These are phyloP conservation scores for Limosa lapponica DNA, from an alignment of 2,797 vertebrate species.

Conservation along the genomic window DNA sequence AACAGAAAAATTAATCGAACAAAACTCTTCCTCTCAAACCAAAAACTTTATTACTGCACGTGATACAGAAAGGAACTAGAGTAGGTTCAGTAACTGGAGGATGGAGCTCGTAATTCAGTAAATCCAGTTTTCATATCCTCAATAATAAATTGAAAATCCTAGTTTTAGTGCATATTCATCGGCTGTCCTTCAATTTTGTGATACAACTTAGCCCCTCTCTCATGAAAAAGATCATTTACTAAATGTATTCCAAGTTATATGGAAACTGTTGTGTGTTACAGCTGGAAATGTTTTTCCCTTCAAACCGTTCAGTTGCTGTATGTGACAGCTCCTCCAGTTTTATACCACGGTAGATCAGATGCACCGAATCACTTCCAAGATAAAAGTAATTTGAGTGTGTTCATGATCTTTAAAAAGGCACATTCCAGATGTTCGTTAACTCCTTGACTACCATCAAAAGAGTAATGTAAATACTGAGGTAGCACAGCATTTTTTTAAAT, in stretches of 20 bases:
- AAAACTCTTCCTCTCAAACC: neutral
- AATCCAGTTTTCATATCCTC: constrained; percentile 20
- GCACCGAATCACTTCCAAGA: constrained; percentile 8
- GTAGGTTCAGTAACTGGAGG: neutral
- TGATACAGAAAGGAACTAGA: neutral
- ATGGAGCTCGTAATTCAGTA: neutral
- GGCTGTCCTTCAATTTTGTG: neutral
- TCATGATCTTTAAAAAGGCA: constrained; percentile 15
- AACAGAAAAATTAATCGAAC: neutral
- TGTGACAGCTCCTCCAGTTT: constrained; percentile 46
- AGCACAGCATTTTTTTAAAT: neutral
- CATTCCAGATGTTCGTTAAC: constrained; percentile 48
- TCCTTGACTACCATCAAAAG: constrained; percentile 2
- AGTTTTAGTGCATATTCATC: neutral
- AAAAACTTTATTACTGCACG: neutral
- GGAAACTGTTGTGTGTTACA: constrained; percentile 15
- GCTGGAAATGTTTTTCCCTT: constrained; percentile 54
- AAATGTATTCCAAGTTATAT: neutral
- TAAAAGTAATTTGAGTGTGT: constrained; percentile 24
- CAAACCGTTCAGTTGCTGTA: neutral
- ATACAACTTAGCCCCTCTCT: neutral
- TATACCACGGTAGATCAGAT: constrained; percentile 17
- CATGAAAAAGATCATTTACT: neutral
- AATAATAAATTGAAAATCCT: constrained; percentile 6
- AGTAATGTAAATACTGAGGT: neutral